These are phyloP conservation scores for Typhlomys cinereus DNA, from an alignment of 2,113 vertebrate species.

Conservation along the genomic window DNA sequence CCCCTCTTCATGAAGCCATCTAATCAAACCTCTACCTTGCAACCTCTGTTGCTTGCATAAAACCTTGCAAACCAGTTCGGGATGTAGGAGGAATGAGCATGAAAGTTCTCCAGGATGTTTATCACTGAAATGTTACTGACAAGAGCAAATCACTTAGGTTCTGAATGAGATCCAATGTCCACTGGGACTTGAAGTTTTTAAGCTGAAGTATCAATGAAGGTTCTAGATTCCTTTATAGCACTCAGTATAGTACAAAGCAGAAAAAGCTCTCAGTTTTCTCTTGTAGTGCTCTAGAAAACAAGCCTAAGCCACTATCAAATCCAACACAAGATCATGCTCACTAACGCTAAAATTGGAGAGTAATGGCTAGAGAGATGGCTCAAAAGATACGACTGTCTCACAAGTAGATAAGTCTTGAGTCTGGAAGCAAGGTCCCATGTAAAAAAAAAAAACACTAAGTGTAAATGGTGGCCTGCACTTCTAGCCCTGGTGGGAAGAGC, in stretches of 20 bases:
- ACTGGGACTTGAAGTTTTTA: background rate
- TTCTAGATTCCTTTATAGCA: background rate
- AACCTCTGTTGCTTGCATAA: background rate
- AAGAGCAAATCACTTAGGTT: background rate
- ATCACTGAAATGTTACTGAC: background rate
- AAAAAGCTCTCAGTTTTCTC: background rate
- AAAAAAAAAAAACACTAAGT: no score
- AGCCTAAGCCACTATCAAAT: background rate
- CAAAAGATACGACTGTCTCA: no score
- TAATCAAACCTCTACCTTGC: background rate
- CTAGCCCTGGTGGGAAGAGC: no score
- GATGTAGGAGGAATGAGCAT: background rate
- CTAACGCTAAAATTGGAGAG: no score
- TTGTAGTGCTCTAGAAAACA: constrained; percentile 2
- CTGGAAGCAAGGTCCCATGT: no score
- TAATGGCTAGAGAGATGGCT: no score
- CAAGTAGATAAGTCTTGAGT: background rate
- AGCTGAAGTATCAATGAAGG: background rate
- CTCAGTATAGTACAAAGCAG: background rate
- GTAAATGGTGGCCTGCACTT: no score
- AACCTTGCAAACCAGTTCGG: background rate
- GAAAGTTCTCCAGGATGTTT: background rate
- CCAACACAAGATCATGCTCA: background rate
- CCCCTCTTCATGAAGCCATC: background rate
- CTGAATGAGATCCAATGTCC: background rate